Evolutionary conservation across 2,888 invertebrate species (phyloP).

Genomic region (Coleophora flavipennella): DNA sequence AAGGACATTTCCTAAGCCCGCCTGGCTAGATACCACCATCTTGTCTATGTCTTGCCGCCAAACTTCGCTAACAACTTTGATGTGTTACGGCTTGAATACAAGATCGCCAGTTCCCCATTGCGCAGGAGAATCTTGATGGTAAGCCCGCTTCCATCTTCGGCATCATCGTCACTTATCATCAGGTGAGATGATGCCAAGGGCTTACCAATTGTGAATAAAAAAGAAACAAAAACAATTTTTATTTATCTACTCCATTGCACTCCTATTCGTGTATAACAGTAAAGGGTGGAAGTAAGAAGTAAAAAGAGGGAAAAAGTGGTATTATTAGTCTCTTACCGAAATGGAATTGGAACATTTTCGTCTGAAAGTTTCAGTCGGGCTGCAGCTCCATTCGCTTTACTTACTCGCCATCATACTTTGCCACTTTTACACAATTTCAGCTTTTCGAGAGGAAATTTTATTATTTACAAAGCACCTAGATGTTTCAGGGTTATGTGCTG

Average conservation of each 20-base stretch:
- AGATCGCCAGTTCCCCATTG: no score
- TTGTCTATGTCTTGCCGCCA: no score
- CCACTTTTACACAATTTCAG: constrained; percentile 50
- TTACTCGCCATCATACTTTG: constrained; percentile 65
- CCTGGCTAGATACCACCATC: no score
- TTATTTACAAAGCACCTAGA: constrained; percentile 26
- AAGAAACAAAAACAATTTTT: no score
- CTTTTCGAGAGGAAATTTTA: constrained; percentile 44
- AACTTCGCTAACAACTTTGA: no score
- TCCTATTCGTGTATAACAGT: constrained; percentile 56
- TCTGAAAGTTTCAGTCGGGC: constrained; percentile 60
- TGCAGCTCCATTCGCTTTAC: constrained; percentile 63
- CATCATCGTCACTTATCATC: no score
- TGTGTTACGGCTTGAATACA: no score
- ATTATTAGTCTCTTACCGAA: constrained; percentile 73
- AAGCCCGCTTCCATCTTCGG: no score
- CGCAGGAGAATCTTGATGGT: no score
- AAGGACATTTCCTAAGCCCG: no score
- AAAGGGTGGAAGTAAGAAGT: constrained; percentile 71
- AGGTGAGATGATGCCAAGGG: no score
- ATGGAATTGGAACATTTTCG: constrained; percentile 71
- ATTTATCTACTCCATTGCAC: constrained; percentile 29
- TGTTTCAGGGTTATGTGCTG: constrained; percentile 7
- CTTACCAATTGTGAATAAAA: background rate
- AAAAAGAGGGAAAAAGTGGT: constrained; percentile 69